phyloP scores from a whole-genome alignment of 2,113 vertebrate genomes.

The Hystrix brachyura region DNA sequence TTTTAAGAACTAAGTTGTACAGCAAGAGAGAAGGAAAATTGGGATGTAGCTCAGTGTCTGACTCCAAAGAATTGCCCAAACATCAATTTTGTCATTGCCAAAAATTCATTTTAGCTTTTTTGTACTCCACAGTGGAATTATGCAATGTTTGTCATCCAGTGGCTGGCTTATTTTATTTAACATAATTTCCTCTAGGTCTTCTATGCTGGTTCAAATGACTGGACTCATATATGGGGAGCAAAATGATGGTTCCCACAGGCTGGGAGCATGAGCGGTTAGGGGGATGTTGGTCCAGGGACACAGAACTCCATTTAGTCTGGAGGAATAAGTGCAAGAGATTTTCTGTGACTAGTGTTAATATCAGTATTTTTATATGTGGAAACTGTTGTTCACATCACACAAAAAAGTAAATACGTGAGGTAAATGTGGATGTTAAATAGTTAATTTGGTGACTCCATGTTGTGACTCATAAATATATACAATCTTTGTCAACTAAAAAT shows the following conservation, averaged over 20 bases:
- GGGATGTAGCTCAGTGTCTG: not conserved
- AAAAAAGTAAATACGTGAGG: not conserved
- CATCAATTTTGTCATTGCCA: constrained; percentile 12
- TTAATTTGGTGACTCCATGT: not conserved
- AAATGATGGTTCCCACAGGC: not conserved
- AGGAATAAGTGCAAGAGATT: not conserved
- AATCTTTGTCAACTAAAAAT: not conserved
- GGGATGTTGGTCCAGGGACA: not conserved
- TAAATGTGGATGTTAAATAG: not conserved
- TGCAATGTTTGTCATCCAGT: not conserved
- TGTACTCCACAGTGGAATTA: not conserved
- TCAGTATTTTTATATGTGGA: not conserved
- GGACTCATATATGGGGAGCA: not conserved
- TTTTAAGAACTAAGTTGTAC: not conserved
- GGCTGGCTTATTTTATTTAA: not conserved
- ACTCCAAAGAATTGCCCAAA: not conserved
- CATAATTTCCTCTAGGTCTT: not conserved
- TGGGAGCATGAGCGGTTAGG: too few species aligned
- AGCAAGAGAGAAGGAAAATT: not conserved
- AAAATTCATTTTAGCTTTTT: not conserved
- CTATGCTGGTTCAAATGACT: not conserved
- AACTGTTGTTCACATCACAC: not conserved
- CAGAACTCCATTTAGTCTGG: not conserved
- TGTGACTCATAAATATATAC: not conserved
- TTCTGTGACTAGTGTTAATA: not conserved